A percentile compares a stretch with the other conserved stretches of the same genome.
Evolutionary conservation across 2,113 vertebrate species (phyloP).

Genomic region (Anolis carolinensis): DNA sequence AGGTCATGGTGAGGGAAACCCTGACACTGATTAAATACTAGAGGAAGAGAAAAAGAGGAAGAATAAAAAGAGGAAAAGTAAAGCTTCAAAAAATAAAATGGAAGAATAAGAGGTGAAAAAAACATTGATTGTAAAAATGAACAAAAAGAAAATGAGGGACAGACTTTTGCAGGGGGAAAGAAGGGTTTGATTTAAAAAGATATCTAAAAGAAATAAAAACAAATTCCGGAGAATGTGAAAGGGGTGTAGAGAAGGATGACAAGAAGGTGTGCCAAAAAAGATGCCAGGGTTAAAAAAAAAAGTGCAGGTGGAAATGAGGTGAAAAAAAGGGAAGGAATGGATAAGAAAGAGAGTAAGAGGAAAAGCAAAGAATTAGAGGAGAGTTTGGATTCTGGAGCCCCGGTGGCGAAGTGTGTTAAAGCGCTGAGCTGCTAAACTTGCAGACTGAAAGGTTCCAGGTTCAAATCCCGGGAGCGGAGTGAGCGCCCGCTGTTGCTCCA

Average conservation of each 20-base stretch:
- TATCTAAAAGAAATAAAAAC: background rate
- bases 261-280: background rate
- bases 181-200: background rate
- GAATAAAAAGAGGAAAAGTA: background rate
- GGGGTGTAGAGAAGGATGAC: background rate
- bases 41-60: background rate
- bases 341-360: too few species aligned
- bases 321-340: too few species aligned
- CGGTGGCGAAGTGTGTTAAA: too few species aligned
- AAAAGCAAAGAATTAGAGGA: background rate
- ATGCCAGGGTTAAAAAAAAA: background rate
- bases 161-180: background rate
- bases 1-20: background rate
- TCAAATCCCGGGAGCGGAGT: too few species aligned
- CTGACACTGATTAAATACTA: background rate
- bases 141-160: background rate
- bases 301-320: too few species aligned
- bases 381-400: background rate
- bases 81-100: background rate
- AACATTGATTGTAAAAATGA: background rate
- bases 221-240: background rate
- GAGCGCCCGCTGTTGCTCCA: too few species aligned
- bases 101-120: background rate
- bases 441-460: too few species aligned
- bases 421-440: too few species aligned